These are phyloP conservation scores for Gallinago media DNA, from an alignment of 2,113 vertebrate species.

Conservation along the genomic window DNA sequence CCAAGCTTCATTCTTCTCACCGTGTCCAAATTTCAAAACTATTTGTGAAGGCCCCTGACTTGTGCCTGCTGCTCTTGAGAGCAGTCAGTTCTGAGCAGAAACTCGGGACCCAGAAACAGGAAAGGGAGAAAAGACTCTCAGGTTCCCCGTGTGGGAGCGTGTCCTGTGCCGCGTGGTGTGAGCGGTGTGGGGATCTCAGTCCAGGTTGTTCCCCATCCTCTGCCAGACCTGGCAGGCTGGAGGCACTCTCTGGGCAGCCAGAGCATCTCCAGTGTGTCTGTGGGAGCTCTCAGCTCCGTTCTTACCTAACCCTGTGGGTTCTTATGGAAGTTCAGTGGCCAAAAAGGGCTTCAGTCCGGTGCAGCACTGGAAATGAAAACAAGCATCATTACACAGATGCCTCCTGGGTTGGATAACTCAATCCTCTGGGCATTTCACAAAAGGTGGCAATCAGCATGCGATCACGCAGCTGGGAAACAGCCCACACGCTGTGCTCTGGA, in stretches of 20 bases:
- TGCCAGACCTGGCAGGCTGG: not conserved
- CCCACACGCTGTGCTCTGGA: not conserved
- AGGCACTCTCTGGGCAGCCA: not conserved
- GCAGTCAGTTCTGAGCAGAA: not conserved
- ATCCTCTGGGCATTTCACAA: not conserved
- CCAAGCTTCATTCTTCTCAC: not conserved
- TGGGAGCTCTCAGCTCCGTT: not conserved
- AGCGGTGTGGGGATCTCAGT: accelerated
- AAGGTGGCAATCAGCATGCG: not conserved
- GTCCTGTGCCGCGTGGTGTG: not conserved
- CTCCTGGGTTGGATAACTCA: not conserved
- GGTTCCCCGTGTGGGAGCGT: accelerated
- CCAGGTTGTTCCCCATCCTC: not conserved
- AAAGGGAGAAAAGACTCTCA: not conserved
- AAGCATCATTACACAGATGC: not conserved
- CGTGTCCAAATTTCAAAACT: not conserved
- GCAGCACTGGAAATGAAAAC: not conserved
- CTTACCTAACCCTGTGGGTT: not conserved
- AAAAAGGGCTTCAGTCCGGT: not conserved
- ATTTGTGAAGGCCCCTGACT: not conserved
- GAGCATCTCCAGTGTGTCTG: not conserved
- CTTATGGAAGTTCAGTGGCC: accelerated
- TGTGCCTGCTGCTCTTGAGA: not conserved
- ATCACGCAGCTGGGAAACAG: not conserved
- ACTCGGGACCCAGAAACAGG: not conserved